Base-by-base conservation (phyloP, 1,140 invertebrate genomes). In the Ctenoplectra terminalis region DNA sequence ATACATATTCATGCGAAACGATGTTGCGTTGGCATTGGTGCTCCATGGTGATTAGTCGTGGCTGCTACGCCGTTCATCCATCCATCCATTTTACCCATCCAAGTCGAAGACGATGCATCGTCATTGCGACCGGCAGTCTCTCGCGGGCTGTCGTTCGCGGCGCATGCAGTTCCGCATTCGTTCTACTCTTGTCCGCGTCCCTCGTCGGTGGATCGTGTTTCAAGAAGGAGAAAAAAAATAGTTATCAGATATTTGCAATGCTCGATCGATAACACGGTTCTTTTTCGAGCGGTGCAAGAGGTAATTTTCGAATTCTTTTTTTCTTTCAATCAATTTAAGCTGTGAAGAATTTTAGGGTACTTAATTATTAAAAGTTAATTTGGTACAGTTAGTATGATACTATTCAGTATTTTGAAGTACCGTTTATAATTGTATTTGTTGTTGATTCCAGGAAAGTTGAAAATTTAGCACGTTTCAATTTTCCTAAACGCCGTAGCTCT, bases 81-180 rank as follows among this genome's bases (percentile, higher is more conserved):
- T 84, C 72, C 76, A 81, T 86, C 40, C 85, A 77, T 86, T 79
- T 86, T 86, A 43, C 58, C 66, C 84, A 83, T 87, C 81, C 84
- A 72, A 87, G 75, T 75, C 66, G 60, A 86, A 86, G 84, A 87
- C 74, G 80, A 80, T 70, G 84, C 81, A 72, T 83, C 85, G 86
- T 86, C 76, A 79, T 84, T 67, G 74, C 23, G 31, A 23, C 50
- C 77, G 85, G 60, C 86, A 87, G 86, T 87, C 82, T 87, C 63
- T 82, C 70, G 85, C 85, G 73, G 70, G 37, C 85, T 84, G 77
- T 87, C 85, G 86, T 87, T 74, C 77, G 82, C 58, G 48, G 67
- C 77, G 82, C 86, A 86, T 77, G 84, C 52, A 63, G 75, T 86
- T 80, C 61, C 80, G 66, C 72, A 64, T 85, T 74, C 26, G 63